Evolutionary conservation across 2,888 invertebrate genomes (phyloP).

Genomic region (Actias luna): DNA sequence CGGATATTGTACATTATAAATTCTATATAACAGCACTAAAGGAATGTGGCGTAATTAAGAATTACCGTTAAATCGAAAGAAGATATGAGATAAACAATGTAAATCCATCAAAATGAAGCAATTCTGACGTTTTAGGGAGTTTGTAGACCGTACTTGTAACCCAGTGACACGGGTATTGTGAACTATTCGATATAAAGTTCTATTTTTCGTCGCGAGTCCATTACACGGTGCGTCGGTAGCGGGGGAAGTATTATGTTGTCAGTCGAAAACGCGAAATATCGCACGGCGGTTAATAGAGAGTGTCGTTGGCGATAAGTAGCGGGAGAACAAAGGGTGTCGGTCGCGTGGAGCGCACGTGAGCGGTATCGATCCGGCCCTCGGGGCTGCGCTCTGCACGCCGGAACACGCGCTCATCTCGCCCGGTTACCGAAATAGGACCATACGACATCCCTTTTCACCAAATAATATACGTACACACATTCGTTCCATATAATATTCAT

Average conservation of each 20-base stretch:
- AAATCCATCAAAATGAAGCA: too few species aligned
- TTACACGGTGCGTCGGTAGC: conserved; percentile 10
- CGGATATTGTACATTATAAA: too few species aligned
- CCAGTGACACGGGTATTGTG: too few species aligned
- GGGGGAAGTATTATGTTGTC: conserved; percentile 30
- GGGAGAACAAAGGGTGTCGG: conserved; percentile 18
- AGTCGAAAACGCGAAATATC: conserved; percentile 31
- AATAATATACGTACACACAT: neutral
- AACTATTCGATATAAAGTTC: neutral
- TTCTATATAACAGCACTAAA: too few species aligned
- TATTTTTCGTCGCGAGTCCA: conserved; percentile 6
- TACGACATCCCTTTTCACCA: neutral
- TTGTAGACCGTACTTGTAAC: too few species aligned
- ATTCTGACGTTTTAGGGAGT: too few species aligned
- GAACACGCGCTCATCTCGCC: neutral
- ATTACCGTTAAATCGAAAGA: too few species aligned
- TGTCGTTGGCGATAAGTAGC: conserved; percentile 36
- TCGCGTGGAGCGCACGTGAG: conserved; percentile 28
- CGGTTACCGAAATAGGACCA: conserved; percentile 6
- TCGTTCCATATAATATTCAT: neutral
- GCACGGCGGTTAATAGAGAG: conserved; percentile 44
- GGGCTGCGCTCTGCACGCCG: conserved; percentile 25
- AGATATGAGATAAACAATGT: too few species aligned
- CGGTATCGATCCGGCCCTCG: conserved; percentile 30
- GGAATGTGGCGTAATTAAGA: too few species aligned